Conservation (phyloP, 1,140 invertebrate genomes). For the Zaprionus taronus region DNA sequence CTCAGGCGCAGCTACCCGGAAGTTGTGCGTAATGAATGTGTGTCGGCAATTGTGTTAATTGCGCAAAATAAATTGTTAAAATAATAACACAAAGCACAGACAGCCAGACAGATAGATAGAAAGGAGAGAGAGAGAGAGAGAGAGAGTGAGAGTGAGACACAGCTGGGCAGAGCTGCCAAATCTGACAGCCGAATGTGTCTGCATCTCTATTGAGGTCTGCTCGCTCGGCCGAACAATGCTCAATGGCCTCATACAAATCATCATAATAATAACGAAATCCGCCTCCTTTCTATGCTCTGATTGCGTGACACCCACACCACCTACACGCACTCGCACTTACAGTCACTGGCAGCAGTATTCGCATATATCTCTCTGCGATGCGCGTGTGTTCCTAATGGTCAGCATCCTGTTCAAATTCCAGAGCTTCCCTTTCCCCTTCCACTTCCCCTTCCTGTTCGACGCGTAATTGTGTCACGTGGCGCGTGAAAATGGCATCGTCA, state of each 20-base stretch:
- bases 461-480: constrained; percentile 44
- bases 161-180: not conserved
- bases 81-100: constrained; percentile 64
- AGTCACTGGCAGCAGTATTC: not conserved
- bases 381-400: constrained; percentile 23
- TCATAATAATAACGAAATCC: constrained; percentile 43
- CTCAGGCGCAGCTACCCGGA: constrained; percentile 70
- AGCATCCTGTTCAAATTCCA: constrained; percentile 10
- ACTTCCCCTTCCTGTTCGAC: not conserved
- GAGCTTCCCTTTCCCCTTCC: constrained; percentile 1
- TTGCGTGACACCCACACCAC: constrained; percentile 11
- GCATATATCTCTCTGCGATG: constrained; percentile 15
- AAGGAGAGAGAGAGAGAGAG: too few species aligned
- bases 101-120: not conserved
- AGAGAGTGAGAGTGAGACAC: not conserved
- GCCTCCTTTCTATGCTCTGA: not conserved
- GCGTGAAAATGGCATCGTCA: constrained; percentile 35
- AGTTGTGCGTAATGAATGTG: constrained; percentile 78
- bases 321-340: not conserved
- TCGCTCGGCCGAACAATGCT: constrained; percentile 26
- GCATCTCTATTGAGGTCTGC: constrained; percentile 24
- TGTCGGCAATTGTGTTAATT: constrained; percentile 82
- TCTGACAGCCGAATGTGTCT: constrained; percentile 27
- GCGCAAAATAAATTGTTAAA: constrained; percentile 82
- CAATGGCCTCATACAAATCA: constrained; percentile 42